Evolutionary conservation across 2,888 invertebrate genomes (phyloP), one percentile per base, ranked within the genome.

Genomic region (Patella caerulea): DNA sequence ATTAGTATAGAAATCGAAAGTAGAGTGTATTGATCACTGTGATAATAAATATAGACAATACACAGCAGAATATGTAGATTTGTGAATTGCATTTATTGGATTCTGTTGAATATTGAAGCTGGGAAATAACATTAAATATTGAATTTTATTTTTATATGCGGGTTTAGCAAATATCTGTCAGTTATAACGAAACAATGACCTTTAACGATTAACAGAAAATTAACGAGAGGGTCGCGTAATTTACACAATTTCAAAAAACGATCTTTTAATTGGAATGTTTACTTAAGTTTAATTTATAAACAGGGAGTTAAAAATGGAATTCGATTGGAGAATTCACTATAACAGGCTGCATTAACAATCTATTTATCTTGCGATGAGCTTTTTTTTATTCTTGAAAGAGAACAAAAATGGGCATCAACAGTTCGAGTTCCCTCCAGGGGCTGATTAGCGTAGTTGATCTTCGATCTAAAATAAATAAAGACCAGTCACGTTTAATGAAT

Each of bases 341-440:
- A 65, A 65, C 65, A 65, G 24, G 65, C 65, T 24, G 65, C 65
- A 65, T 65, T 65, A 65, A 65, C 19, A 65, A 65, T 65, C 65
- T 65, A 65, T 65, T 65, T 65, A 24, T 65, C 65, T 65, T 65
- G 19, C 24, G 65, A 24, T 65, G 19, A 24, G 24, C 14, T 24
- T 65, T 24, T 24, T 59, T 65, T 14, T 65, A 65, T 65, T 24
- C 45, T 45, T 45, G 45, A 45, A 45, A 45, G 45, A 45, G 45
- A 45, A 45, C 1, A 45, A 45, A 45, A 45, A 45, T 45, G 45
- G 45, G 45, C 45, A 45, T 45, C 45, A 45, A 45, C 45, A 45
- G 45, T 9, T 45, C 45, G 45, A 1, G 45, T 45, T 45, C 45
- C 45, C 45, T 45, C 45, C 45, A 45, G 45, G 45, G 45, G 9